Conservation (phyloP, 1,140 invertebrate species). For the Portunus trituberculatus region DNA sequence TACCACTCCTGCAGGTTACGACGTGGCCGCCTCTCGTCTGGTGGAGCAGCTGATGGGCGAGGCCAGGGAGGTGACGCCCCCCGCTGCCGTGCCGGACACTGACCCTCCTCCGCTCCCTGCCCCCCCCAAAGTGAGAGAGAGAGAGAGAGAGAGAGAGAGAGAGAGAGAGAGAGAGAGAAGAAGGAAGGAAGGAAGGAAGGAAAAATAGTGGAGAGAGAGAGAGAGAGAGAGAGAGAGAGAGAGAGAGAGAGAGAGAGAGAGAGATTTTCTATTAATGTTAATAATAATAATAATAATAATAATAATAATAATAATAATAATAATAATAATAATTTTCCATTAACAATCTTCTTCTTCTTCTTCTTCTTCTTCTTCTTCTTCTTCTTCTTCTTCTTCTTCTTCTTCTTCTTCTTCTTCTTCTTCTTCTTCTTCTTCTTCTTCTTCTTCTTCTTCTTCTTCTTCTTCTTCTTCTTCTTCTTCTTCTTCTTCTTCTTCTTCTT, state of each 20-base stretch:
- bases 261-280: no score
- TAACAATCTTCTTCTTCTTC: neutral
- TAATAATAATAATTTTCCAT: neutral
- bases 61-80: slow-evolving; percentile 39
- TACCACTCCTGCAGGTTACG: slow-evolving; percentile 4
- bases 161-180: neutral
- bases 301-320: no score
- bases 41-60: slow-evolving; percentile 59
- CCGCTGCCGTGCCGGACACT: slow-evolving; percentile 23
- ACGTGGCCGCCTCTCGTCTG: slow-evolving; percentile 46
- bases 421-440: neutral
- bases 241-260: no score
- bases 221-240: no score
- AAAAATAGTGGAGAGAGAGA: no score
- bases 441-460: neutral
- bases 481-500: neutral
- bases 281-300: no score
- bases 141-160: neutral
- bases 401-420: neutral
- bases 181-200: no score
- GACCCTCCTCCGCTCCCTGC: slow-evolving; percentile 65
- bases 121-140: slow-evolving; percentile 50
- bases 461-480: neutral
- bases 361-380: neutral
- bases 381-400: neutral